Conservation (phyloP, 2,888 invertebrate species). For the Nomada ferruginata region DNA sequence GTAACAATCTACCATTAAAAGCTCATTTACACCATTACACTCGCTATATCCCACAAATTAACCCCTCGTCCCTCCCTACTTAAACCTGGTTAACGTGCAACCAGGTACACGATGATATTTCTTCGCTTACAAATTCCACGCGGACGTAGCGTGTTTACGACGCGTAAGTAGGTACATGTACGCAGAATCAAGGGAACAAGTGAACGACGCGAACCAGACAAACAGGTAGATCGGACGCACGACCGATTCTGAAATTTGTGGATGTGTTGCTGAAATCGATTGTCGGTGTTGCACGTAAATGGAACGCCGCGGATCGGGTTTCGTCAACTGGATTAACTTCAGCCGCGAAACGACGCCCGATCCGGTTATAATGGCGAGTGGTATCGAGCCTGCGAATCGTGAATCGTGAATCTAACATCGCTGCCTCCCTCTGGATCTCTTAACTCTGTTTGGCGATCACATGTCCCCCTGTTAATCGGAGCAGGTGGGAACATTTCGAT, state of each 20-base stretch:
- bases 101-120: slow-evolving; percentile 53
- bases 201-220: slow-evolving; percentile 39
- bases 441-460: background rate
- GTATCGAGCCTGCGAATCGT: slow-evolving; percentile 32
- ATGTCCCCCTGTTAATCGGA: background rate
- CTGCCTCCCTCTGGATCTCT: background rate
- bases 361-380: slow-evolving; percentile 53
- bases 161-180: slow-evolving; percentile 30
- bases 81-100: slow-evolving; percentile 36
- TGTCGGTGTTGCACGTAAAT: slow-evolving; percentile 57
- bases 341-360: slow-evolving; percentile 44
- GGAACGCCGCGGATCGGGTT: slow-evolving; percentile 62
- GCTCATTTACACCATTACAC: slow-evolving; percentile 1
- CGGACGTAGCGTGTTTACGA: slow-evolving; percentile 51
- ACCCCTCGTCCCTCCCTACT: background rate
- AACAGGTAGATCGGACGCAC: slow-evolving; percentile 42
- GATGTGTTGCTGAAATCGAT: slow-evolving; percentile 64
- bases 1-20: background rate
- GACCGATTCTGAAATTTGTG: slow-evolving; percentile 56
- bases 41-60: background rate
- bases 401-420: slow-evolving; percentile 26
- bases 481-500: slow-evolving; percentile 32
- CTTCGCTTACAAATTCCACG: slow-evolving; percentile 57
- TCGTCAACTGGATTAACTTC: slow-evolving; percentile 62
- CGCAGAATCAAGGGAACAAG: background rate